Evolutionary conservation across 2,113 vertebrate genomes (phyloP).

Genomic region (Chaetura pelagica): DNA sequence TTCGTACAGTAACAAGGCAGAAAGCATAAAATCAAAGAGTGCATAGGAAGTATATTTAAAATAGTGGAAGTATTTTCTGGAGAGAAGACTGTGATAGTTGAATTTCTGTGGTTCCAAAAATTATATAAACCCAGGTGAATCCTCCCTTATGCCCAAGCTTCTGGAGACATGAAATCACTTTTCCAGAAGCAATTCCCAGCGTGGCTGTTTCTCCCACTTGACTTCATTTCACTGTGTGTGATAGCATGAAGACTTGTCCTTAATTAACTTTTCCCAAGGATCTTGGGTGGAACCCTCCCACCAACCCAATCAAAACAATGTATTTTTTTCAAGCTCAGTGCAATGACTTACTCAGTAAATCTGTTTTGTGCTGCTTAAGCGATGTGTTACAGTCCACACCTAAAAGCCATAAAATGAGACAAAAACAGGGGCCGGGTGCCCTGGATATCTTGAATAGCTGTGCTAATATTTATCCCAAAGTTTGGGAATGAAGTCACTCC

Average conservation of each 20-base stretch:
- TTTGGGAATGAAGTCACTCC: conserved; percentile 51
- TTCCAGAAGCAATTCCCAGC: background rate
- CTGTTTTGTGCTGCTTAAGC: conserved; percentile 9
- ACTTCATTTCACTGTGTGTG: background rate
- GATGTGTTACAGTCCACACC: conserved; percentile 48
- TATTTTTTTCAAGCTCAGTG: background rate
- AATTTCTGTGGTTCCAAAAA: background rate
- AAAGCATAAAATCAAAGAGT: background rate
- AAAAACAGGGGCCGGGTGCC: conserved; percentile 6
- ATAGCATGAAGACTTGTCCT: background rate
- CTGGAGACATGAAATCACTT: background rate
- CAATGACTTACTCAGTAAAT: background rate
- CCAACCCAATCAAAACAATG: conserved; percentile 41
- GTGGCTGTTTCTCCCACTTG: background rate
- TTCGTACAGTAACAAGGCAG: background rate
- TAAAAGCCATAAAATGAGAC: conserved; percentile 44
- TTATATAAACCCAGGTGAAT: background rate
- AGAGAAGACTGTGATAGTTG: background rate
- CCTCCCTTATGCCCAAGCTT: background rate
- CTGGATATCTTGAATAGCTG: conserved; percentile 36
- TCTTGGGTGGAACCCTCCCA: conserved; percentile 28
- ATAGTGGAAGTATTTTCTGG: background rate
- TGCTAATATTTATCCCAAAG: conserved; percentile 22
- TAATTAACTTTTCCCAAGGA: conserved; percentile 38
- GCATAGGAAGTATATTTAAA: background rate